phyloP scores from a whole-genome alignment of 2,797 vertebrate genomes.

The Centropyge bicolor region DNA sequence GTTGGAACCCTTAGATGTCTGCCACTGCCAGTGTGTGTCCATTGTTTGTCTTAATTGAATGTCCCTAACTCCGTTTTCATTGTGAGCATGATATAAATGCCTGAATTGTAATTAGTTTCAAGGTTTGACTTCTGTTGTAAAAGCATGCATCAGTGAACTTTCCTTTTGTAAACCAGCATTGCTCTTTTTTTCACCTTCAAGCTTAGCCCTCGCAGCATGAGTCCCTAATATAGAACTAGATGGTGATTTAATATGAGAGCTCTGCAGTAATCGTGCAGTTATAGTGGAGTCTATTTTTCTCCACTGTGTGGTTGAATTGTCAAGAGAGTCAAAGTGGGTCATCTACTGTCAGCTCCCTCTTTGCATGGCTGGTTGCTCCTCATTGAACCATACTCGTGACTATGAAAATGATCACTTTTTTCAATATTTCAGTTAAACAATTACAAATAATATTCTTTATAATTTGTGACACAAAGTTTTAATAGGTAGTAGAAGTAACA shows the following conservation, averaged over 20 bases:
- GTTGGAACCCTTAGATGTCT: background rate
- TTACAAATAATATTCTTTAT: background rate
- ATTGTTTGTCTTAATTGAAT: background rate
- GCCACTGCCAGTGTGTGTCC: background rate
- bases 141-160: background rate
- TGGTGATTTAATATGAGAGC: constrained; percentile 38
- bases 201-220: constrained; percentile 3
- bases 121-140: background rate
- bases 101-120: background rate
- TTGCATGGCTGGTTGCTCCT: constrained; percentile 28
- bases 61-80: background rate
- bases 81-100: background rate
- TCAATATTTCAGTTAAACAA: background rate
- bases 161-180: constrained; percentile 69
- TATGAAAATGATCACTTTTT: background rate
- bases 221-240: constrained; percentile 33
- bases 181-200: background rate
- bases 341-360: constrained; percentile 21
- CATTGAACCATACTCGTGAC: background rate
- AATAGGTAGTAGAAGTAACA: no score
- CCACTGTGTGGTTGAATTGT: constrained; percentile 45
- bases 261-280: constrained; percentile 37
- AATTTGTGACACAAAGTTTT: background rate
- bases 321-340: constrained; percentile 63
- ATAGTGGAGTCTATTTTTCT: constrained; percentile 39